A percentile compares a stretch with the other conserved stretches of the same genome.
Evolutionary conservation across 1,140 invertebrate species (phyloP).

Genomic region (Cryptotermes secundus): DNA sequence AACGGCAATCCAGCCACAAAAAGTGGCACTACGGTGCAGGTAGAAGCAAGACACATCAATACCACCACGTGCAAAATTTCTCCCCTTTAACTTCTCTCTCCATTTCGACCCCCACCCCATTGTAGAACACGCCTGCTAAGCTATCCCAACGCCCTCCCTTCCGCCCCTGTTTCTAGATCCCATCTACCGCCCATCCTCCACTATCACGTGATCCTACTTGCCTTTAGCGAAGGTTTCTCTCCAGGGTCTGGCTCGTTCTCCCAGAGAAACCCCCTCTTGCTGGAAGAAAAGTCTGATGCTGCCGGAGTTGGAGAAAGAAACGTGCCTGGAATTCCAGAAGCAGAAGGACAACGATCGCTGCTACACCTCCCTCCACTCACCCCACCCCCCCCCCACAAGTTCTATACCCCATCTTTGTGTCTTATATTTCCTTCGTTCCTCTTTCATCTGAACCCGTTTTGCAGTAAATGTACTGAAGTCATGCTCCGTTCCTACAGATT

Average conservation of each 20-base stretch:
- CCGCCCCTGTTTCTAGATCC: background rate
- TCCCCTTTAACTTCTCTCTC: conserved; percentile 10
- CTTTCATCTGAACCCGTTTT: background rate
- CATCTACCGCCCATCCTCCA: background rate
- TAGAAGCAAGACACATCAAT: background rate
- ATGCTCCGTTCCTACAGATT: background rate
- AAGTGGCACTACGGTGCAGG: background rate
- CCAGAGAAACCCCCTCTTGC: conserved; percentile 8
- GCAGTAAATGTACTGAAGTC: background rate
- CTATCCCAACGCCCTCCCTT: background rate
- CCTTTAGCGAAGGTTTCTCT: conserved; percentile 12
- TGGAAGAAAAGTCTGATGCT: conserved; percentile 14
- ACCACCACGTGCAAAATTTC: conserved; percentile 15
- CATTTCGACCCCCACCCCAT: background rate
- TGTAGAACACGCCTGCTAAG: background rate
- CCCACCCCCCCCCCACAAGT: background rate
- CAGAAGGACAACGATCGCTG: conserved; percentile 3
- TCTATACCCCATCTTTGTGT: background rate
- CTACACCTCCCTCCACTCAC: background rate
- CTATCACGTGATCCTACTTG: background rate
- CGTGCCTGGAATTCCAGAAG: conserved; percentile 13
- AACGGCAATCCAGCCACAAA: background rate
- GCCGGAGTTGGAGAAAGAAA: background rate
- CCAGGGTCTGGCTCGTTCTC: background rate
- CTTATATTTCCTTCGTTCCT: background rate